Evolutionary conservation across 1,140 invertebrate genomes (phyloP).

Genomic region (Diplogasteroides magnus): DNA sequence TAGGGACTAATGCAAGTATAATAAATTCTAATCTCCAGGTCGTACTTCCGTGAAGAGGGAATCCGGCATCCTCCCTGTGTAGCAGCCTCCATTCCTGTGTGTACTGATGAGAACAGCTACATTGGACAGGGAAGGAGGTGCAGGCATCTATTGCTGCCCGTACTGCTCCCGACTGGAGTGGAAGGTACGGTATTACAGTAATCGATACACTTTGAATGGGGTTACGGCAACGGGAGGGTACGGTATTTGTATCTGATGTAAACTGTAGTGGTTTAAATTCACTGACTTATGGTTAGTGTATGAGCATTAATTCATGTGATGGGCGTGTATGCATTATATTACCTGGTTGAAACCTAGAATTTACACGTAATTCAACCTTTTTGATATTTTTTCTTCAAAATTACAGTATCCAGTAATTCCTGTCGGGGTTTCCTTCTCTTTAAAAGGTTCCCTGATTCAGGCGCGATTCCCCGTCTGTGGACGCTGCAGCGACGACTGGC

Average conservation of each 20-base stretch:
- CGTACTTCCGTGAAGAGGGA: too few relatives aligned
- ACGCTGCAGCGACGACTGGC: not conserved
- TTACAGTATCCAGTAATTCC: not conserved
- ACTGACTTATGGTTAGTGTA: not conserved
- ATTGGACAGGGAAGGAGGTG: too few relatives aligned
- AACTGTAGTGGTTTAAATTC: not conserved
- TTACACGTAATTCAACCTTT: too few relatives aligned
- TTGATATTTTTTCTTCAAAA: not conserved
- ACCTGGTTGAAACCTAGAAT: not conserved
- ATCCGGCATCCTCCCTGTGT: too few relatives aligned
- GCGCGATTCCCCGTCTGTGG: not conserved
- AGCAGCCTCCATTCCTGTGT: too few relatives aligned
- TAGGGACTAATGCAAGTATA: too few relatives aligned
- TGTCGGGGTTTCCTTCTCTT: too few relatives aligned
- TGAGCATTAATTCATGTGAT: not conserved
- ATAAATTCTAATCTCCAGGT: too few relatives aligned
- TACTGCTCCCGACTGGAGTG: not conserved
- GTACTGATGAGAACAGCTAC: too few relatives aligned
- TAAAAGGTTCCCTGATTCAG: too few relatives aligned
- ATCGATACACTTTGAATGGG: too few relatives aligned
- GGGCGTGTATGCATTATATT: not conserved
- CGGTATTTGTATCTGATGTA: not conserved
- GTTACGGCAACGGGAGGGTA: not conserved
- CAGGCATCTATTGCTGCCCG: not conserved
- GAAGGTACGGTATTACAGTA: too few relatives aligned